A percentile compares a stretch with the other conserved stretches of the same genome.
Evolutionary conservation across 2,888 invertebrate species (phyloP).

Genomic region (Tinea semifulvella): DNA sequence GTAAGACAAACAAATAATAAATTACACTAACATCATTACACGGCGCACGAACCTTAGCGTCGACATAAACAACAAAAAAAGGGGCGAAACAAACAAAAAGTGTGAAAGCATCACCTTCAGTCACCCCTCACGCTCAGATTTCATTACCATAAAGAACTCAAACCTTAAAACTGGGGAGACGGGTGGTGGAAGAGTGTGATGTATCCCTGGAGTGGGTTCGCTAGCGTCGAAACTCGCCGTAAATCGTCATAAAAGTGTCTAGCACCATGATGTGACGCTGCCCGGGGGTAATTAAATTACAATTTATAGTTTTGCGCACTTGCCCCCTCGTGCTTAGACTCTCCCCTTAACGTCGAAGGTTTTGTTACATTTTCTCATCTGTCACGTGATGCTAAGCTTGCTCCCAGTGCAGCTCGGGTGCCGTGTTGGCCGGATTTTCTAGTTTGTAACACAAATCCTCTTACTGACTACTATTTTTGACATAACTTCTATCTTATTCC

Average conservation of each 20-base stretch:
- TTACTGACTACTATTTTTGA: no score
- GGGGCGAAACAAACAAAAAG: slow-evolving; percentile 56
- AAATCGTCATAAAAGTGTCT: slow-evolving; percentile 78
- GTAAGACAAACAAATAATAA: no score
- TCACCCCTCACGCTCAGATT: slow-evolving; percentile 66
- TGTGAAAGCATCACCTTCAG: slow-evolving; percentile 61
- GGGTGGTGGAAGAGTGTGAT: slow-evolving; percentile 34
- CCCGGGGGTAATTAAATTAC: slow-evolving; percentile 69
- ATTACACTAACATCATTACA: no score
- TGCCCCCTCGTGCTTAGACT: slow-evolving; percentile 33
- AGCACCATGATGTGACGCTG: slow-evolving; percentile 76
- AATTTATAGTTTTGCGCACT: slow-evolving; percentile 59
- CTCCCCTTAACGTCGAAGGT: slow-evolving; percentile 13
- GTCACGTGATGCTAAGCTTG: slow-evolving; percentile 4
- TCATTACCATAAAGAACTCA: slow-evolving; percentile 68
- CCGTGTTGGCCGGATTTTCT: no score
- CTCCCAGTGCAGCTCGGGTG: no score
- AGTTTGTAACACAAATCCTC: no score
- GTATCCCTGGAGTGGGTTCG: slow-evolving; percentile 21
- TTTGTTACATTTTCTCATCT: slow-evolving; percentile 10
- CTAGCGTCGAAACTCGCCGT: slow-evolving; percentile 64
- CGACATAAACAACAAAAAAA: slow-evolving; percentile 12
- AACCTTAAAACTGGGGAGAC: slow-evolving; percentile 47
- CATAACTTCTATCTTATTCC: no score
- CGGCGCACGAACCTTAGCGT: neutral